These are phyloP conservation scores for Blennius ocellaris DNA, from an alignment of 2,113 vertebrate species.

Conservation along the genomic window DNA sequence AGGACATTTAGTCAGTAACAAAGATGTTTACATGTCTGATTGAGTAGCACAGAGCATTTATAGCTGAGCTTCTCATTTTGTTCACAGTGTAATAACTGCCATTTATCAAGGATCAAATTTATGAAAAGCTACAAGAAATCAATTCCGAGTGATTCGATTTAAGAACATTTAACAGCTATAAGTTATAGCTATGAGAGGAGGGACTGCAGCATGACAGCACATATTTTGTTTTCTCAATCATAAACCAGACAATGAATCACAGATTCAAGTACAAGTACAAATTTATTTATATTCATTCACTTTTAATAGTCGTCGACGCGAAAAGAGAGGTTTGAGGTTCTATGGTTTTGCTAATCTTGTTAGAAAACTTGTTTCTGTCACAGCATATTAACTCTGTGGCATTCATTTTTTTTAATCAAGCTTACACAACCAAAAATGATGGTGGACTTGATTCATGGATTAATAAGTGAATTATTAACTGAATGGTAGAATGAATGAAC, in stretches of 20 bases:
- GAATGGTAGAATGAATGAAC: too few species aligned
- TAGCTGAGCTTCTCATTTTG: slow-evolving; percentile 3
- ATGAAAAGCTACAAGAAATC: slow-evolving; percentile 39
- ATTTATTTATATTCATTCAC: too few species aligned
- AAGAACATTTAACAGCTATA: slow-evolving; percentile 30
- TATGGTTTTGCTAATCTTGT: too few species aligned
- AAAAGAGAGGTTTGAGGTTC: too few species aligned
- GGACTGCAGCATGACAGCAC: not conserved
- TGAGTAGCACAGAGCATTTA: not conserved
- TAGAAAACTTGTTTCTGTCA: too few species aligned
- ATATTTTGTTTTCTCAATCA: not conserved
- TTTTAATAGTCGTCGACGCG: too few species aligned
- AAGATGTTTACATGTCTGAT: not conserved
- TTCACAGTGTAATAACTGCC: not conserved
- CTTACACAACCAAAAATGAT: too few species aligned
- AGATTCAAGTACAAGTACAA: too few species aligned
- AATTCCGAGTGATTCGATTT: slow-evolving; percentile 43
- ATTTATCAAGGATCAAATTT: slow-evolving; percentile 32
- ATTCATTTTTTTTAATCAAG: too few species aligned
- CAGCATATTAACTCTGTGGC: too few species aligned
- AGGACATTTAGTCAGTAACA: not conserved
- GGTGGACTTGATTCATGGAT: too few species aligned
- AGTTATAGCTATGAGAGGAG: slow-evolving; percentile 19
- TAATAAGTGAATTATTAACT: too few species aligned
- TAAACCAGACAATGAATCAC: not conserved